These are phyloP conservation scores for Lepidothrix coronata DNA, from an alignment of 2,113 vertebrate genomes.

Conservation along the genomic window DNA sequence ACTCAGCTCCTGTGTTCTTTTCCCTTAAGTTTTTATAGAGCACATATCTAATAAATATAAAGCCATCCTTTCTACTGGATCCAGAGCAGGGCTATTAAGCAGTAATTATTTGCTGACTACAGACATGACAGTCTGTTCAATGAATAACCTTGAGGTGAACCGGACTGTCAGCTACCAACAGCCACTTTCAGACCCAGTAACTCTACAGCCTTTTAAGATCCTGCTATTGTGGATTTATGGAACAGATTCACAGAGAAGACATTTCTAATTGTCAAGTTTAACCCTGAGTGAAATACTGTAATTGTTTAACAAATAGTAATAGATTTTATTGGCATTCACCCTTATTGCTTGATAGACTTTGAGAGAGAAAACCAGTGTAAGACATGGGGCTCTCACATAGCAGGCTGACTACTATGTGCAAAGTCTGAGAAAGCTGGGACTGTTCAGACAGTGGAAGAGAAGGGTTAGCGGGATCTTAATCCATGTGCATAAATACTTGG, in stretches of 20 bases:
- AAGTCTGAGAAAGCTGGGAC: neutral
- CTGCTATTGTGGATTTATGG: neutral
- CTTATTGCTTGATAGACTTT: neutral
- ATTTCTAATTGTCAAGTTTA: neutral
- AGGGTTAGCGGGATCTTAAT: neutral
- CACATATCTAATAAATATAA: neutral
- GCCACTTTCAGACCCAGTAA: neutral
- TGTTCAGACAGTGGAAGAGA: neutral
- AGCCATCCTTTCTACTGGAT: neutral
- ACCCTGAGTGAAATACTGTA: neutral
- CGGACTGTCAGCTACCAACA: neutral
- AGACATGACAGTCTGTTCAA: neutral
- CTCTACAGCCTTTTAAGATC: neutral
- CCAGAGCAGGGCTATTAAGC: neutral
- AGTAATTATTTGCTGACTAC: neutral
- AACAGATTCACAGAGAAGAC: neutral
- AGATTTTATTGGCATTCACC: neutral
- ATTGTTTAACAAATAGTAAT: neutral
- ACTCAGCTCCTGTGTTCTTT: neutral
- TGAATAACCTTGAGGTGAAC: neutral
- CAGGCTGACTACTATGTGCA: neutral
- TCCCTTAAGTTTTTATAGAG: neutral
- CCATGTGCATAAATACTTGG: neutral
- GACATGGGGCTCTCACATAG: neutral
- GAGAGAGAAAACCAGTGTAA: neutral